A percentile compares a stretch with the other conserved stretches of the same genome.
phyloP scores from a whole-genome alignment of 2,113 vertebrate species.

The Anhinga rufa region DNA sequence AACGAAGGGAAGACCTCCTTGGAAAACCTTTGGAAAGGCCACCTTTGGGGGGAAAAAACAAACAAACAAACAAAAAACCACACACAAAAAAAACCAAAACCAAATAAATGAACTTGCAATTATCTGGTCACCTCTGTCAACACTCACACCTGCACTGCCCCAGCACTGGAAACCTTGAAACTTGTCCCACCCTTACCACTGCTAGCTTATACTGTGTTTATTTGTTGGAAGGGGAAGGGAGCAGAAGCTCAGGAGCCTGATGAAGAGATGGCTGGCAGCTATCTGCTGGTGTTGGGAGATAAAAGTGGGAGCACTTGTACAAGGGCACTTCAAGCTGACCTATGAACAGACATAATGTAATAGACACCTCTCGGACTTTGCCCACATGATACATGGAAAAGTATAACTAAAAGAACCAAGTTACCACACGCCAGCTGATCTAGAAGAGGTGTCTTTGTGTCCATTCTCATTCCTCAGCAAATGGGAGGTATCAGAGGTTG shows the following conservation, averaged over 20 bases:
- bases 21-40: background rate
- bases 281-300: background rate
- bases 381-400: background rate
- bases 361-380: background rate
- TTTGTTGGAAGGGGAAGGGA: background rate
- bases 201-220: background rate
- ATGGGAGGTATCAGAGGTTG: background rate
- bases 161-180: background rate
- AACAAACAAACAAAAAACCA: too few species aligned
- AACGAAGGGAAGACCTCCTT: background rate
- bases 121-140: background rate
- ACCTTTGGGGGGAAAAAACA: background rate
- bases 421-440: background rate
- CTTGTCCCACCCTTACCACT: background rate
- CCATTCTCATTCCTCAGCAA: background rate
- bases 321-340: background rate
- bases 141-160: background rate
- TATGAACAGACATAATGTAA: background rate
- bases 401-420: background rate
- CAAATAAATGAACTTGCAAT: background rate
- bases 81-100: too few species aligned
- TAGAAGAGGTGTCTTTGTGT: background rate
- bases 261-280: background rate
- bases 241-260: background rate
- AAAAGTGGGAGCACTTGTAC: background rate